These are phyloP conservation scores for Ia io DNA, from an alignment of 2,113 vertebrate species.

Conservation along the genomic window DNA sequence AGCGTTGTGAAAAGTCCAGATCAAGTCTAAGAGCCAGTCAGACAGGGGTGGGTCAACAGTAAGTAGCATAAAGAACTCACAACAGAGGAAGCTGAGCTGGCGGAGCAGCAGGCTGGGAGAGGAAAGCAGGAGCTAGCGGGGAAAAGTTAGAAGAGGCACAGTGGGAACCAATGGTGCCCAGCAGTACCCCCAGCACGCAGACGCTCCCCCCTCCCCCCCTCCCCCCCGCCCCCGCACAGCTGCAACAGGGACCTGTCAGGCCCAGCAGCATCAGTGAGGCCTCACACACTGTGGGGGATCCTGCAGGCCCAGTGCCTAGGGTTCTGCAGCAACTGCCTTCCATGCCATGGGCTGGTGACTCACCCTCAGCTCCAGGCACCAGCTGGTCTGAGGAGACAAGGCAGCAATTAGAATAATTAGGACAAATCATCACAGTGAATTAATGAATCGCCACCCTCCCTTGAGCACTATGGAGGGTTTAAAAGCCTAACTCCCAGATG, in stretches of 20 bases:
- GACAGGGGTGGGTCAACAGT: not conserved
- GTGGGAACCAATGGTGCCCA: too few species aligned
- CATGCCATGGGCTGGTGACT: not conserved
- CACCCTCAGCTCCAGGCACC: slow-evolving; percentile 62
- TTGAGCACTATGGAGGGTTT: slow-evolving; percentile 55
- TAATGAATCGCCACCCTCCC: slow-evolving; percentile 72
- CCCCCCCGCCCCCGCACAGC: too few species aligned
- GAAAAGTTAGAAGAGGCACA: not conserved
- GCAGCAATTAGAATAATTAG: slow-evolving; percentile 77
- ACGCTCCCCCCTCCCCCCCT: too few species aligned
- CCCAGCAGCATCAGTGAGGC: too few species aligned
- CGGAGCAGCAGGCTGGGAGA: not conserved
- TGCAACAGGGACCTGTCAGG: too few species aligned
- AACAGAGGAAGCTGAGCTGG: not conserved
- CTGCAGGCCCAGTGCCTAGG: too few species aligned
- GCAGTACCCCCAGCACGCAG: too few species aligned
- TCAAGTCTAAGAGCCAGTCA: not conserved
- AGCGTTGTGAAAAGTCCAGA: not conserved
- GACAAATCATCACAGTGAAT: slow-evolving; percentile 77
- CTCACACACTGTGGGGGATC: too few species aligned
- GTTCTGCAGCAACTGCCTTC: fast-evolving
- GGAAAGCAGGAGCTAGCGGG: not conserved
- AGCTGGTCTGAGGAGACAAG: slow-evolving; percentile 64
- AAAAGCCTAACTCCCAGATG: slow-evolving; percentile 66
- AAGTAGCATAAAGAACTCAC: not conserved